Evolutionary conservation across 1,140 invertebrate genomes (phyloP).

Genomic region (Ceratitis capitata): DNA sequence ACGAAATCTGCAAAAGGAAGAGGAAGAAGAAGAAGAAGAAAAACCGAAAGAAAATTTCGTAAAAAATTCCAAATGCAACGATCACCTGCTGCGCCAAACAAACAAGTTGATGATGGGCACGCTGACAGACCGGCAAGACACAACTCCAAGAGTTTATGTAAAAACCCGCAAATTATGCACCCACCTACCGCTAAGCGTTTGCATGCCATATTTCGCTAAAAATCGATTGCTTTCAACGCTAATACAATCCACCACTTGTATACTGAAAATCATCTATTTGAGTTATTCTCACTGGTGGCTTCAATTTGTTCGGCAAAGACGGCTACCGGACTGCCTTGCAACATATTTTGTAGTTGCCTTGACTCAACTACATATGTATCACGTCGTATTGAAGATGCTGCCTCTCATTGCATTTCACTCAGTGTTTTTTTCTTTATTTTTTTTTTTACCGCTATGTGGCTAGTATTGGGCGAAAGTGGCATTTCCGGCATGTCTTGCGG

Average conservation of each 20-base stretch:
- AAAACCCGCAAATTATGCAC: neutral
- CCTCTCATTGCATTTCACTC: constrained; percentile 1
- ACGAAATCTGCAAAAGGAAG: neutral
- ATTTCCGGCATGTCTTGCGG: constrained; percentile 19
- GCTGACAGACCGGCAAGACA: neutral
- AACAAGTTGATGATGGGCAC: neutral
- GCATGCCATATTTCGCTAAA: neutral
- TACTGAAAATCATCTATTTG: constrained; percentile 1
- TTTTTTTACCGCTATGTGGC: too few relatives aligned
- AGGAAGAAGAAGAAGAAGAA: neutral
- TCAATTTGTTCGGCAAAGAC: neutral
- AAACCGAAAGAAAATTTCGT: too few relatives aligned
- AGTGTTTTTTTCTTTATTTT: neutral
- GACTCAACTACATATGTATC: too few relatives aligned
- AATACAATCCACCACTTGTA: too few relatives aligned
- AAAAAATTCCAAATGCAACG: too few relatives aligned
- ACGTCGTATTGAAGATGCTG: constrained; percentile 8
- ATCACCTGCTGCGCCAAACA: constrained; percentile 7
- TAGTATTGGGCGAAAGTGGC: too few relatives aligned
- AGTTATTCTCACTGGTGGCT: neutral
- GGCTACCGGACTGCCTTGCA: too few relatives aligned
- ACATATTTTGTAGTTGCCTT: too few relatives aligned
- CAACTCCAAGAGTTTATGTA: neutral
- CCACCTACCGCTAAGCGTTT: neutral
- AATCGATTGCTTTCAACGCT: too few relatives aligned